These are phyloP conservation scores for Tachysurus fulvidraco DNA, from an alignment of 2,113 vertebrate genomes.

Conservation along the genomic window DNA sequence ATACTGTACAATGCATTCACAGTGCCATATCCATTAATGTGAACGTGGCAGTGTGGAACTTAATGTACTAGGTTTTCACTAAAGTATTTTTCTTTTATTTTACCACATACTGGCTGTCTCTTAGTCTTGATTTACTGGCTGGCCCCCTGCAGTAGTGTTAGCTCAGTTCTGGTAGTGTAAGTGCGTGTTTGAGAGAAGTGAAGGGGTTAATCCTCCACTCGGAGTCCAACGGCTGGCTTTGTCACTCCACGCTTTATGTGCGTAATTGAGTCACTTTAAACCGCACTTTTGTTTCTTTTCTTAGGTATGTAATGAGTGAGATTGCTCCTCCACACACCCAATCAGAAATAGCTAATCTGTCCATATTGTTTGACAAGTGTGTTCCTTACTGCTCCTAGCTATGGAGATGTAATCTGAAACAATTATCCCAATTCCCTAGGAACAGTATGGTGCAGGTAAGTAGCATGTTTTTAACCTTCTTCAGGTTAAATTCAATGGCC, in stretches of 20 bases:
- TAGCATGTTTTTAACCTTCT: constrained; percentile 66
- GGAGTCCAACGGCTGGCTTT: constrained; percentile 64
- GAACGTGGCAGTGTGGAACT: not conserved
- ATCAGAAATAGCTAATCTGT: constrained; percentile 81
- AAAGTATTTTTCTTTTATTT: constrained; percentile 30
- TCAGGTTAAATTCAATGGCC: constrained; percentile 72
- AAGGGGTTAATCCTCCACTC: constrained; percentile 73
- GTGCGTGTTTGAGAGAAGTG: constrained; percentile 60
- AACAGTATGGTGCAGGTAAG: constrained; percentile 77
- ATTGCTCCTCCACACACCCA: constrained; percentile 73
- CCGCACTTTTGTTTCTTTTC: constrained; percentile 73
- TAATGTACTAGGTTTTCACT: constrained; percentile 28
- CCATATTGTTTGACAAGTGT: constrained; percentile 77
- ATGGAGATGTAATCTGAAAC: constrained; percentile 78
- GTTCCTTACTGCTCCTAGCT: constrained; percentile 73
- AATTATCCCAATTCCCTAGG: constrained; percentile 74
- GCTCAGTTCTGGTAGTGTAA: constrained; percentile 21
- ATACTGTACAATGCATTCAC: not conserved
- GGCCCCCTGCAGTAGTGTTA: constrained; percentile 39
- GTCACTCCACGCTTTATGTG: constrained; percentile 64
- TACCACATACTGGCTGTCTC: constrained; percentile 28
- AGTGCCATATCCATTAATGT: not conserved
- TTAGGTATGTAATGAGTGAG: constrained; percentile 71
- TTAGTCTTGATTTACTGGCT: constrained; percentile 22
- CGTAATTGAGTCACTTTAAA: constrained; percentile 73